Evolutionary conservation across 2,797 vertebrate genomes (phyloP).

Genomic region (Prunella strophiata): DNA sequence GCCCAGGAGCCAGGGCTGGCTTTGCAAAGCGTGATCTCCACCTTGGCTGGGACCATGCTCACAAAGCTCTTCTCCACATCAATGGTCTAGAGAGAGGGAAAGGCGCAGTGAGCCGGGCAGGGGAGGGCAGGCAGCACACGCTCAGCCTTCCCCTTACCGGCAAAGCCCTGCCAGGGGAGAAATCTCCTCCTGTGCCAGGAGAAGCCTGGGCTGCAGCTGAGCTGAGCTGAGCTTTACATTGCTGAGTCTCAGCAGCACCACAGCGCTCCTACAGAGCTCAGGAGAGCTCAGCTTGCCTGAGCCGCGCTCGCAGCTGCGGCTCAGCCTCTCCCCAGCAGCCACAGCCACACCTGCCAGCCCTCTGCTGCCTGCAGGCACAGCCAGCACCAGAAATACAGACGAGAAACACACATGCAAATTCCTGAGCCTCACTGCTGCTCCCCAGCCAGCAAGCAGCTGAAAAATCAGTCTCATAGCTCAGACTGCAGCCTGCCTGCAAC

Average conservation of each 20-base stretch:
- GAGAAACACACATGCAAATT: background rate
- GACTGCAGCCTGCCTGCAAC: accelerated
- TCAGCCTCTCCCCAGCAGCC: background rate
- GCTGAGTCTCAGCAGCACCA: accelerated
- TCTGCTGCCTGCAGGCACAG: background rate
- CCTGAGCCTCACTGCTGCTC: background rate
- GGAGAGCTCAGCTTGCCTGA: background rate
- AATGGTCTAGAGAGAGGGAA: conserved; percentile 80
- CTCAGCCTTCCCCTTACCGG: background rate
- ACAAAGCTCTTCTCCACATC: conserved; percentile 82
- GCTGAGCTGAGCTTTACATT: background rate
- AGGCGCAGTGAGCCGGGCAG: background rate
- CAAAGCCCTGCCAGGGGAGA: background rate
- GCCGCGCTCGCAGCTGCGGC: accelerated
- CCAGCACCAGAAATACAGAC: background rate
- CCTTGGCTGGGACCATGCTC: conserved; percentile 89
- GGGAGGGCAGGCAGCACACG: background rate
- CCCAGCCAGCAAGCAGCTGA: background rate
- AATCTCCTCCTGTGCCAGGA: background rate
- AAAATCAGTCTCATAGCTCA: background rate
- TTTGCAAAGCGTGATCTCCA: conserved; percentile 89
- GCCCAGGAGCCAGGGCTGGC: conserved; percentile 86
- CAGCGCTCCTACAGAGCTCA: background rate
- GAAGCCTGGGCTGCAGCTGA: background rate
- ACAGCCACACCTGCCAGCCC: background rate